phyloP scores from a whole-genome alignment of 2,888 invertebrate species.

The Noctua janthe region DNA sequence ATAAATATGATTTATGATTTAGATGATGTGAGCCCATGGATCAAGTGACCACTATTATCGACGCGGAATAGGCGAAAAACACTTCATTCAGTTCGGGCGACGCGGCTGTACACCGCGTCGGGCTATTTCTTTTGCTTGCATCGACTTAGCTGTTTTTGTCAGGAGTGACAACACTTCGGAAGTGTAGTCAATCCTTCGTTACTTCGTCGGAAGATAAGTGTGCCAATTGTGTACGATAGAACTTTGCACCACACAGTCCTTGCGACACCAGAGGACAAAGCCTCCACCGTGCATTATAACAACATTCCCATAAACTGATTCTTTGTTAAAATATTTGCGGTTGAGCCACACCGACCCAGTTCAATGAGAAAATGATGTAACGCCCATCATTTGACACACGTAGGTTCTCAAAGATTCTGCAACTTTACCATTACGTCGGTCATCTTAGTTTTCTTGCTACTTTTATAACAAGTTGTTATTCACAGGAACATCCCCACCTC shows the following conservation, averaged over 20 bases:
- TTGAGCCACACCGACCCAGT: constrained; percentile 62
- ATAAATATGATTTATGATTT: no score
- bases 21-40: not conserved
- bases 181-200: not conserved
- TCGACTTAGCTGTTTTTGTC: not conserved
- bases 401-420: constrained; percentile 10
- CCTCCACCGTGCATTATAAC: not conserved
- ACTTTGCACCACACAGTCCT: not conserved
- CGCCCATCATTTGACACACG: constrained; percentile 36
- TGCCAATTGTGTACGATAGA: not conserved
- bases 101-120: not conserved
- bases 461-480: not conserved
- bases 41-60: not conserved
- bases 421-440: constrained; percentile 27
- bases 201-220: not conserved
- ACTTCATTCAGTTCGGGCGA: not conserved
- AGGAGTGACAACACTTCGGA: not conserved
- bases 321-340: constrained; percentile 51
- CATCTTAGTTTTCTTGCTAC: not conserved
- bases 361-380: constrained; percentile 66
- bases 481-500: not conserved
- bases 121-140: not conserved
- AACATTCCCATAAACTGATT: constrained; percentile 48
- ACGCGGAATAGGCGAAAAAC: not conserved
- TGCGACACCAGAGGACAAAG: constrained; percentile 14